A percentile compares a stretch with the other conserved stretches of the same genome.
phyloP scores from a whole-genome alignment of 2,888 invertebrate genomes.

The Eurois occulta region DNA sequence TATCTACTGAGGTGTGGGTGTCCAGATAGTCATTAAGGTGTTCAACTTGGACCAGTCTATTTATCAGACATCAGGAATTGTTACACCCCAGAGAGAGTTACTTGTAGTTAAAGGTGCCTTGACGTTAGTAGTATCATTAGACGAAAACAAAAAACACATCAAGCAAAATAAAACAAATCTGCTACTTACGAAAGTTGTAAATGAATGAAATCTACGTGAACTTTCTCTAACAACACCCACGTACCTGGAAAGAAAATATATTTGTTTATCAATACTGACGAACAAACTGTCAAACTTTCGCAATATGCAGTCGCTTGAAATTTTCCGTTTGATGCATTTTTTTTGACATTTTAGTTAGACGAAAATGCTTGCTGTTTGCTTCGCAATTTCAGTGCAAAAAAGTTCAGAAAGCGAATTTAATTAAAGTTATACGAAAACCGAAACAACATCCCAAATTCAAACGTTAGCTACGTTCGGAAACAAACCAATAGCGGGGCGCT shows the following conservation, averaged over 20 bases:
- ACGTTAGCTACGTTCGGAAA: constrained; percentile 79
- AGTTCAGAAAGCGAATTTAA: constrained; percentile 67
- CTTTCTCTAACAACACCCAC: constrained; percentile 86
- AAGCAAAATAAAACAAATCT: constrained; percentile 79
- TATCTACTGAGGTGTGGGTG: constrained; percentile 52
- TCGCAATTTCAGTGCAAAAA: constrained; percentile 51
- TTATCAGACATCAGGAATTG: constrained; percentile 42
- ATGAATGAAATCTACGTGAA: constrained; percentile 82
- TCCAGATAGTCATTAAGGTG: constrained; percentile 53
- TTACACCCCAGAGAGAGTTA: constrained; percentile 19
- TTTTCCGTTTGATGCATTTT: not conserved
- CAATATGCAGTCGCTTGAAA: not conserved
- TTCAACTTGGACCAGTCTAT: constrained; percentile 42
- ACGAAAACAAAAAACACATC: constrained; percentile 57
- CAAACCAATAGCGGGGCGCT: constrained; percentile 79
- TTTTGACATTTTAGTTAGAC: not conserved
- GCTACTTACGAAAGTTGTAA: constrained; percentile 85
- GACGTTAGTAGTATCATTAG: constrained; percentile 48
- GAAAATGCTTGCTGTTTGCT: constrained; percentile 21
- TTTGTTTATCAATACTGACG: constrained; percentile 57
- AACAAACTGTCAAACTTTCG: constrained; percentile 20
- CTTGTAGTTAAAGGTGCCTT: constrained; percentile 28
- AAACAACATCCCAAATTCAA: constrained; percentile 78
- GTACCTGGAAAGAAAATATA: constrained; percentile 83
- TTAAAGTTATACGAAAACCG: constrained; percentile 74